phyloP scores from a whole-genome alignment of 35 echinoderm and acorn worm species.

The Acanthaster planci region DNA sequence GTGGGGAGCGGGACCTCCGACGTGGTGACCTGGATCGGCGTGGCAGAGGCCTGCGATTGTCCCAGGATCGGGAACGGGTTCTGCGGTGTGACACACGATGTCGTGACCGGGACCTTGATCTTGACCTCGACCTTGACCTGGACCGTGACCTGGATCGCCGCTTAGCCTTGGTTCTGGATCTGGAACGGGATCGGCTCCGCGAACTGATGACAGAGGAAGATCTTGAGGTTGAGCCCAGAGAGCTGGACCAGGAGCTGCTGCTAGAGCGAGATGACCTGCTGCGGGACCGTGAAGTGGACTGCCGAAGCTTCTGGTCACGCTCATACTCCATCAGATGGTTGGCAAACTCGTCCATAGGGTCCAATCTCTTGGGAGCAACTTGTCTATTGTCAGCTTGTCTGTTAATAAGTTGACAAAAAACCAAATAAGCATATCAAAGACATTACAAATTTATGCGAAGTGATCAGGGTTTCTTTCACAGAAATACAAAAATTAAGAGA shows the following conservation, averaged over 20 bases:
- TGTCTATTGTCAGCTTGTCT: not conserved
- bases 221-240: constrained; percentile 42
- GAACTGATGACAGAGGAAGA: constrained; percentile 49
- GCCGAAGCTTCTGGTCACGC: not conserved
- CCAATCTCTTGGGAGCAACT: not conserved
- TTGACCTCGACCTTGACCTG: constrained; percentile 41
- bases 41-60: constrained; percentile 29
- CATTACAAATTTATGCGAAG: not conserved
- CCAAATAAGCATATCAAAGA: not conserved
- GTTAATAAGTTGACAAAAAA: not conserved
- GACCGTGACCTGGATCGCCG: constrained; percentile 30
- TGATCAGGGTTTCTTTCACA: too few relatives aligned
- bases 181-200: constrained; percentile 59
- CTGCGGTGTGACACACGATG: not conserved
- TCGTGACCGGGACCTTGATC: constrained; percentile 5
- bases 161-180: constrained; percentile 40
- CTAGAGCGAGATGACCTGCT: constrained; percentile 31
- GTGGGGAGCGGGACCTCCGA: not conserved
- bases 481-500: too few relatives aligned
- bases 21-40: constrained; percentile 23
- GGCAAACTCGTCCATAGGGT: constrained; percentile 6
- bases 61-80: constrained; percentile 36
- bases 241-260: constrained; percentile 41
- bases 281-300: not conserved
- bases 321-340: not conserved